Base-by-base conservation (phyloP, 2,888 invertebrate species). In the Aporophyla nigra region DNA sequence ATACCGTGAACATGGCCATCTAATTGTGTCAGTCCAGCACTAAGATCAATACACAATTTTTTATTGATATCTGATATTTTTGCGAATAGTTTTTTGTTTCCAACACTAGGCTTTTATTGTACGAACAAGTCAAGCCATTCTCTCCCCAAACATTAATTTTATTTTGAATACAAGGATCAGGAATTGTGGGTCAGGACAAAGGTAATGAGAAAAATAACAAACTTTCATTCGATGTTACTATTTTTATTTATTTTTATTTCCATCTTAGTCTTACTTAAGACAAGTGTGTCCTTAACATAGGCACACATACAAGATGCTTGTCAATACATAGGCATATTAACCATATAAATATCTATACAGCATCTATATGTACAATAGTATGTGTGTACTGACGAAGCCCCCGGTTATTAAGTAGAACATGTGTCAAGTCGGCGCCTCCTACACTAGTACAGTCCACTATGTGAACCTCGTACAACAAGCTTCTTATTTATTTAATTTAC, bases 161-260 rank as follows among this genome's bases (percentile, higher is more conserved):
- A 27, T 75, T 62, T 12, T 33, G 24, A 54, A 66, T 14, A 51
- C 6, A 61, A 71, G 54, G 66, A 33, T 53, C 68, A 56, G 66
- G 56, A 49, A 46, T 27, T 27, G 7, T 56, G 40, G 40, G 76
- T 76, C 58, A 77, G 83, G 70, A 75, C 51, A 76, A 68, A 72
- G 74, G 78, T 72, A 66, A 74, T 67, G 65, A 75, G 56, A 83
- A 83, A 93, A 93, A 94, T 92, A 94, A 95, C 83, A 94, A 93
- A 91, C 88, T 81, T 87, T 83, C 73, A 86, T 65, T 94, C 91
- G 93, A 95, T 96, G 95, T 96, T 96, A 96, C 95, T 96, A 95
- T 95, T 95, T 95, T 95, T 95, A 96, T 96, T 96, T 95, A 95
- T 94, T 95, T 95, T 95, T 95, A 95, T 95, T 96, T 93, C 92